phyloP scores from a whole-genome alignment of 1,140 invertebrate species.

The Lutraria rhynchaena region DNA sequence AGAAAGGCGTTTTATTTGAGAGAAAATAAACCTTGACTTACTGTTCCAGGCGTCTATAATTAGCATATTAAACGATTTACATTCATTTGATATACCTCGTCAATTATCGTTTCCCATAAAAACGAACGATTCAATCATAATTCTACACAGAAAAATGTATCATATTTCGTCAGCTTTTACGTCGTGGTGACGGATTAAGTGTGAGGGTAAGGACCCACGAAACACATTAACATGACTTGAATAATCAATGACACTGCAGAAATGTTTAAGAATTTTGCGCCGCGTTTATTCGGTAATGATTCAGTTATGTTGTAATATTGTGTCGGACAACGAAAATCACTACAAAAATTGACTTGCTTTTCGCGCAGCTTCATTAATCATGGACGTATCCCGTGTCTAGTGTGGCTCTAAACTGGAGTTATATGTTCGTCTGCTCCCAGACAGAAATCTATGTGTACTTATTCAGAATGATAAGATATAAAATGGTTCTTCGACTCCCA shows the following conservation, averaged over 20 bases:
- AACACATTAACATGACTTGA: neutral
- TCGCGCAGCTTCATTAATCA: no score
- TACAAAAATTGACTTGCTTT: neutral
- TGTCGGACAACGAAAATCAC: neutral
- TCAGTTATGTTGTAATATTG: neutral
- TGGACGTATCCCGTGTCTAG: neutral
- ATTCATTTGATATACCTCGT: neutral
- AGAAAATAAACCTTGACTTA: neutral
- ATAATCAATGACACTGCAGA: slow-evolving; percentile 17
- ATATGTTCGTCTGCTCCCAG: no score
- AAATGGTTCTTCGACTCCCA: no score
- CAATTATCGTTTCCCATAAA: slow-evolving; percentile 8
- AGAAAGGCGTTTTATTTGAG: no score
- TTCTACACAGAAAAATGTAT: slow-evolving; percentile 6
- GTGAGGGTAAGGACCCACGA: neutral
- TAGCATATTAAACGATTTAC: neutral
- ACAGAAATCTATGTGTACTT: no score
- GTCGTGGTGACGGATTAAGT: neutral
- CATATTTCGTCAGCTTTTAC: neutral
- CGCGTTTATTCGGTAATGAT: slow-evolving; percentile 3
- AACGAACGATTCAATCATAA: slow-evolving; percentile 4
- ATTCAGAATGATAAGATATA: no score
- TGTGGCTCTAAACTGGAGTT: no score
- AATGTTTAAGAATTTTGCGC: slow-evolving; percentile 3
- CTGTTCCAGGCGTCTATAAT: neutral